A percentile compares a stretch with the other conserved stretches of the same genome.
Evolutionary conservation across 2,888 invertebrate species (phyloP).

Genomic region (Cyclophora albipunctata): DNA sequence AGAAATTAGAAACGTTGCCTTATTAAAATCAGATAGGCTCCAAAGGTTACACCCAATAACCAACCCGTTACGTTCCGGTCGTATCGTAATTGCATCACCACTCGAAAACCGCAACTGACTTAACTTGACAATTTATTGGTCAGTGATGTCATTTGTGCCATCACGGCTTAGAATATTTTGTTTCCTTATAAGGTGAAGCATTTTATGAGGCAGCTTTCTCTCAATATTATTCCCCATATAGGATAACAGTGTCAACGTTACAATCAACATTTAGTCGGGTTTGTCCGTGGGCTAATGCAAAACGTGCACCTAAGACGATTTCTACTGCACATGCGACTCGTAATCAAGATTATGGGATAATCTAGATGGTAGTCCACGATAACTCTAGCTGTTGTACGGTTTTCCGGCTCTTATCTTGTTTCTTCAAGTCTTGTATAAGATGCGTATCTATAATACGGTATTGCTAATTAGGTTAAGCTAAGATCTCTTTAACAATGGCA

Average conservation of each 20-base stretch:
- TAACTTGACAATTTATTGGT: conserved; percentile 13
- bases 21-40: too few species aligned
- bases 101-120: conserved; percentile 17
- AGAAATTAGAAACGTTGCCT: too few species aligned
- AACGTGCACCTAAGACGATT: conserved; percentile 43
- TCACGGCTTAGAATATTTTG: conserved; percentile 16
- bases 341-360: conserved; percentile 35
- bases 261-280: conserved; percentile 36
- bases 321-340: conserved; percentile 33
- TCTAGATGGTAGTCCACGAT: conserved; percentile 21
- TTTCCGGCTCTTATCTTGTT: conserved; percentile 7
- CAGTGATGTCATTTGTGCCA: conserved; percentile 35
- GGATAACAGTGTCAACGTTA: not conserved
- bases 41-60: conserved; percentile 6
- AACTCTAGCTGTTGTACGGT: conserved; percentile 11
- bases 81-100: conserved; percentile 26
- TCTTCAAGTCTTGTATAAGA: too few species aligned
- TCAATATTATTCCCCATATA: not conserved
- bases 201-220: conserved; percentile 11
- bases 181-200: too few species aligned
- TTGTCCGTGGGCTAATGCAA: conserved; percentile 28
- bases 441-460: too few species aligned
- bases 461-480: too few species aligned
- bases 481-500: too few species aligned
- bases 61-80: conserved; percentile 7